Conservation (phyloP, 2,113 vertebrate genomes). For the Melanotaenia duboulayi region DNA sequence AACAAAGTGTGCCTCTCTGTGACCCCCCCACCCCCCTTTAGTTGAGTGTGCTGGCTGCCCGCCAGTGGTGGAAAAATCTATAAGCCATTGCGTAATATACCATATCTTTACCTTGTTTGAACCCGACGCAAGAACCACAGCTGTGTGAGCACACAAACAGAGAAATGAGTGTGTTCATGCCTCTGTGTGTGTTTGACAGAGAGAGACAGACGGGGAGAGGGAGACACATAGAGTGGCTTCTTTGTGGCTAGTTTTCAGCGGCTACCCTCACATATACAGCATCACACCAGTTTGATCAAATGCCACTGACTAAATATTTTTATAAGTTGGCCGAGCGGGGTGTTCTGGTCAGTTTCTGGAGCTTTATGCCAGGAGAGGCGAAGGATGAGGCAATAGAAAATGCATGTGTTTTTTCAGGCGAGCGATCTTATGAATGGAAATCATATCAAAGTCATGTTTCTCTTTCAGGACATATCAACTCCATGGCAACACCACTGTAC, state of each 20-base stretch:
- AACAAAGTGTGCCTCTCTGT: slow-evolving; percentile 79
- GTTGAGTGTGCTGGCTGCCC: slow-evolving; percentile 66
- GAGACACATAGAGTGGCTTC: slow-evolving; percentile 54
- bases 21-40: slow-evolving; percentile 31
- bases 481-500: slow-evolving; percentile 38
- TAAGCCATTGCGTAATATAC: slow-evolving; percentile 83
- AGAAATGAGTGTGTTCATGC: slow-evolving; percentile 48
- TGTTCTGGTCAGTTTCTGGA: slow-evolving; percentile 22
- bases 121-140: slow-evolving; percentile 77
- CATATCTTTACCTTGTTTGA: slow-evolving; percentile 84
- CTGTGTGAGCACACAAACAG: slow-evolving; percentile 69
- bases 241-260: slow-evolving; percentile 63
- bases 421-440: slow-evolving; percentile 49
- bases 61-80: slow-evolving; percentile 83
- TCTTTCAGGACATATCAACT: slow-evolving; percentile 52
- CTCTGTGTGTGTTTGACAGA: slow-evolving; percentile 21
- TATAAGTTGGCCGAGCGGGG: slow-evolving; percentile 17
- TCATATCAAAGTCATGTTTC: slow-evolving; percentile 54
- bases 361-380: slow-evolving; percentile 2
- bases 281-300: slow-evolving; percentile 73
- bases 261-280: slow-evolving; percentile 66
- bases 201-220: slow-evolving; percentile 25
- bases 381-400: slow-evolving; percentile 30
- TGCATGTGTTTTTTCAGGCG: slow-evolving; percentile 34
- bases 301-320: slow-evolving; percentile 51